phyloP scores from a whole-genome alignment of 2,888 invertebrate genomes.

The Ischnura elegans region DNA sequence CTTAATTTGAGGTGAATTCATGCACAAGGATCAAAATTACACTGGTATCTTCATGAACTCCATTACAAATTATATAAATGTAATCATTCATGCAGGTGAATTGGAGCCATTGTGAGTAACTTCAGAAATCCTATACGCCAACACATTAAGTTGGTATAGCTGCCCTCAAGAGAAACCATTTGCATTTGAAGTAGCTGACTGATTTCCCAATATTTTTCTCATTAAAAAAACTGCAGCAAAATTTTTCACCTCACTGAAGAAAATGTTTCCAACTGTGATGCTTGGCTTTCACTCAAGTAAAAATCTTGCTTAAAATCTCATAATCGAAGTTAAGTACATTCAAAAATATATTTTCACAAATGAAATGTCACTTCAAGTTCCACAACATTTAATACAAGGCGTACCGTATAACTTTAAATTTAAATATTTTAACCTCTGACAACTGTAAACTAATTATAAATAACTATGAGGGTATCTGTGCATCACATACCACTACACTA shows the following conservation, averaged over 20 bases:
- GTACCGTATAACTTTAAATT: too few relatives aligned
- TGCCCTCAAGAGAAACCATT: background rate
- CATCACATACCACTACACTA: background rate
- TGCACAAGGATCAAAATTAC: constrained; percentile 40
- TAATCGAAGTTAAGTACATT: too few relatives aligned
- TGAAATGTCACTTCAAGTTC: background rate
- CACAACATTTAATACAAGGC: background rate
- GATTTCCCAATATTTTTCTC: background rate
- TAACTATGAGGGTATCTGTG: background rate
- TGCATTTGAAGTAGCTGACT: background rate
- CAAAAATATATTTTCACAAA: background rate
- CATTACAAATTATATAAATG: background rate
- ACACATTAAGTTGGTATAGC: background rate
- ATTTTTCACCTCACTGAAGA: background rate
- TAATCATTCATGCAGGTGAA: background rate
- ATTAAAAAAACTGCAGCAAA: background rate
- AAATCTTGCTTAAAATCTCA: too few relatives aligned
- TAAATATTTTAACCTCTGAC: background rate
- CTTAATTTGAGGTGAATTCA: constrained; percentile 47
- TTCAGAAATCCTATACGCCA: background rate
- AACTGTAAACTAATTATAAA: background rate
- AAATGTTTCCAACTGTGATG: background rate
- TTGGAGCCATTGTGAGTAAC: background rate
- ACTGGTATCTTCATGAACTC: background rate
- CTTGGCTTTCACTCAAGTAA: background rate